A percentile compares a stretch with the other conserved stretches of the same genome.
Conservation (phyloP, 1,140 invertebrate species). For the Nixonia krombeini region DNA sequence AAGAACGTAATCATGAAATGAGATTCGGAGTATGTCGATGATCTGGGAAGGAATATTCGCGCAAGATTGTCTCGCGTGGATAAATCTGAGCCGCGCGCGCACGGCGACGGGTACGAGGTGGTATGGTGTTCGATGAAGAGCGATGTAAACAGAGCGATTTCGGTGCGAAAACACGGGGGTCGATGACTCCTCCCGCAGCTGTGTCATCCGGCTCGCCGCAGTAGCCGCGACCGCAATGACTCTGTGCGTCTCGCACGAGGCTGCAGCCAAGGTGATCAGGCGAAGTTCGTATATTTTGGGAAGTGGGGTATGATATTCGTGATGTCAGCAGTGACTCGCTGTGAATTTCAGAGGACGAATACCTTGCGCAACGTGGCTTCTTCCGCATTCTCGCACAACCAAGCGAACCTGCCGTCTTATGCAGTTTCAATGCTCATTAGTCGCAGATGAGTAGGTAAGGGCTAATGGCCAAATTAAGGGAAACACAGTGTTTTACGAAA, state of each 20-base stretch:
- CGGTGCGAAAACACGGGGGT: slow-evolving; percentile 19
- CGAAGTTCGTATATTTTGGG: slow-evolving; percentile 16
- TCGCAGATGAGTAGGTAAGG: slow-evolving; percentile 29
- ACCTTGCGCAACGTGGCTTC: slow-evolving; percentile 9
- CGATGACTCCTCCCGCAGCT: slow-evolving; percentile 17
- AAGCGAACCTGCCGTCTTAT: slow-evolving; percentile 17
- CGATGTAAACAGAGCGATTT: slow-evolving; percentile 28
- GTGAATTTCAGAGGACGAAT: slow-evolving; percentile 31
- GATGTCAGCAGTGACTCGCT: slow-evolving; percentile 25
- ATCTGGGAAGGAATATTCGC: no score
- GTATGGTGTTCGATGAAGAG: slow-evolving; percentile 21
- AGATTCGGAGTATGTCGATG: no score
- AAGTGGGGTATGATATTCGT: slow-evolving; percentile 30
- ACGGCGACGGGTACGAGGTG: slow-evolving; percentile 25
- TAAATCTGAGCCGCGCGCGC: slow-evolving; percentile 19
- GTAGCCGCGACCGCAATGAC: slow-evolving; percentile 4
- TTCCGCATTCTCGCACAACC: slow-evolving; percentile 25
- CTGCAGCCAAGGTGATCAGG: slow-evolving; percentile 22
- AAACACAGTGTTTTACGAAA: no score
- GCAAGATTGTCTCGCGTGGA: no score
- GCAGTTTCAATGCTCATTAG: slow-evolving; percentile 15
- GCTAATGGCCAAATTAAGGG: no score
- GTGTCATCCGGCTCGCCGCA: slow-evolving; percentile 4
- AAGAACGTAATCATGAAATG: background rate
- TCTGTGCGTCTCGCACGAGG: background rate